These are phyloP conservation scores for Copidosoma floridanum DNA, from an alignment of 1,140 invertebrate genomes.

Conservation along the genomic window DNA sequence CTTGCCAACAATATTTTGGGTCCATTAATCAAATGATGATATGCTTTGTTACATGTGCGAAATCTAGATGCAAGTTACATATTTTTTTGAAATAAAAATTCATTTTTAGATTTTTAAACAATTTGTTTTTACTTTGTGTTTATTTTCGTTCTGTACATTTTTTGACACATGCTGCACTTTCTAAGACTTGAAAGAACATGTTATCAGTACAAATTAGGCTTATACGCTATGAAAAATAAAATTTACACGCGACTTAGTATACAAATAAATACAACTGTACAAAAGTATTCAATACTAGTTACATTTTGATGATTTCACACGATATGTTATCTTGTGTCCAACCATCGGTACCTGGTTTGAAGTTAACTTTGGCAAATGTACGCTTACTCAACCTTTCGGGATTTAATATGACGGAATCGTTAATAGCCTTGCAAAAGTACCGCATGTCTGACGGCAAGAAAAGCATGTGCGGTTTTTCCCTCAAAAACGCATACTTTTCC, in stretches of 20 bases:
- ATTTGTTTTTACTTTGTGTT: no score
- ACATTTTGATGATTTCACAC: conserved; percentile 50
- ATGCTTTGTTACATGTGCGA: no score
- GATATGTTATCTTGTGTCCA: conserved; percentile 44
- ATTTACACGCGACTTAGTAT: neutral
- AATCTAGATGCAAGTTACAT: no score
- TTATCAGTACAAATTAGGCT: neutral
- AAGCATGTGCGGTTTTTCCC: conserved; percentile 75
- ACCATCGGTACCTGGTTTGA: conserved; percentile 38
- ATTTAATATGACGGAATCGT: conserved; percentile 79
- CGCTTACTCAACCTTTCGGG: conserved; percentile 79
- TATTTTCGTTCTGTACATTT: no score
- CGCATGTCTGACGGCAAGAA: conserved; percentile 81
- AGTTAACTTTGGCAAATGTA: conserved; percentile 57
- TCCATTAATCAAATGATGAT: no score
- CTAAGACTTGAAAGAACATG: no score
- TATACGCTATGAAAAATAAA: neutral
- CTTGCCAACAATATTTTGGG: no score
- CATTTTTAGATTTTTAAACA: no score
- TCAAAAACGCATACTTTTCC: conserved; percentile 66
- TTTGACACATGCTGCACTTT: no score
- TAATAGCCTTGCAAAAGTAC: conserved; percentile 77
- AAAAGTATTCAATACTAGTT: conserved; percentile 27
- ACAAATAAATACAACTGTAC: conserved; percentile 14
- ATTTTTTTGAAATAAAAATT: no score